phyloP scores from a whole-genome alignment of 2,113 vertebrate genomes.

The Cnemophilus loriae region DNA sequence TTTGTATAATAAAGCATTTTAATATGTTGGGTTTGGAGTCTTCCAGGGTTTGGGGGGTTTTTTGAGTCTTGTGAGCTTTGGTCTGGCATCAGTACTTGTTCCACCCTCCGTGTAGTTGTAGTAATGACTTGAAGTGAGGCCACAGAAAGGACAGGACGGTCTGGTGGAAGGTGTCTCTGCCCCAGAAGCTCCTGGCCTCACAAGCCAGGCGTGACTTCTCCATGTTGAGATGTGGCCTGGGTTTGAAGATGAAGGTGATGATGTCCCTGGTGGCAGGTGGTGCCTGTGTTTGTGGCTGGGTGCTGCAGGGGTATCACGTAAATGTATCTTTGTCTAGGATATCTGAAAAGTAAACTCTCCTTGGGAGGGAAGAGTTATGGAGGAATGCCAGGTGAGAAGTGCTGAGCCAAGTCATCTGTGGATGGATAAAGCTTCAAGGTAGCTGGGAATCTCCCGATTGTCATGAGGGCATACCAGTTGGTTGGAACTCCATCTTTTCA shows the following conservation, averaged over 20 bases:
- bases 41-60: background rate
- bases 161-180: background rate
- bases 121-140: background rate
- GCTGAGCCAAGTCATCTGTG: background rate
- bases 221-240: background rate
- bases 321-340: background rate
- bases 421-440: background rate
- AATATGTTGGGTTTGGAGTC: background rate
- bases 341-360: background rate
- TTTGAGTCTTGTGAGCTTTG: background rate
- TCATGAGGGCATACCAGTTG: fast-evolving
- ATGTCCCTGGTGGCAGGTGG: background rate
- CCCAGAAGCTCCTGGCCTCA: background rate
- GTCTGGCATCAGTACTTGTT: background rate
- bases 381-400: background rate
- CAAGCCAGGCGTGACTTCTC: background rate
- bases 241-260: background rate
- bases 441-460: background rate
- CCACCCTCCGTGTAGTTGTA: background rate
- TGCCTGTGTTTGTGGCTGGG: background rate
- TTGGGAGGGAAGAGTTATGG: background rate
- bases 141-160: background rate
- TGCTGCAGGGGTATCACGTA: background rate
- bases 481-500: background rate
- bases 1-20: background rate